Evolutionary conservation across 2,888 invertebrate species (phyloP), one percentile per base, ranked within the genome.

Genomic region (Callosobruchus maculatus): DNA sequence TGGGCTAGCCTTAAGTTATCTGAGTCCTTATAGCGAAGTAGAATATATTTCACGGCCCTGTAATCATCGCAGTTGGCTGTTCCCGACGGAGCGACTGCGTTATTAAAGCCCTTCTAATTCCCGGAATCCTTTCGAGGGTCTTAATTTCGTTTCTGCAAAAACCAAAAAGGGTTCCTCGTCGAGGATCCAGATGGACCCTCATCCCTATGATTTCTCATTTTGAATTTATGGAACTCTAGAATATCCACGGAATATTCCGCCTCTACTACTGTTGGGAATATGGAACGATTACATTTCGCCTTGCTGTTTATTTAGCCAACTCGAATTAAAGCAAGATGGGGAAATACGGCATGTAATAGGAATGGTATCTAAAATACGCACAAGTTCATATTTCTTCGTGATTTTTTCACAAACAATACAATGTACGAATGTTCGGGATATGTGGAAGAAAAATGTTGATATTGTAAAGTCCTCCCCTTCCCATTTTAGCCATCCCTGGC

Each of bases 141-240:
- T 71, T 70, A 71, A 74, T 74, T 70, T 70, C 71, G 70, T 26
- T 71, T 71, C 66, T 21, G 74, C 68, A 74, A 74, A 74, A 74
- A 74, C 71, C 74, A 74, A 71, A 74, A 70, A 71, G 74, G 49
- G 49, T 49, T 18, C 3, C 49, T 49, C 18, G 49, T 18, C 49
- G 49, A 7, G 49, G 13, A 18, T 49, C 7, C 26, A 26, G 26
- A 26, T 26, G 13, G 49, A 49, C 49, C 13, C 70, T 31, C 30
- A 49, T 13, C 70, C 72, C 70, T 1, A 21, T 49, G 20, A 26
- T 70, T 31, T 67, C 67, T 49, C 22, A 70, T 13, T 7, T 49
- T 18, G 49, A 49, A 49, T 49, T 49, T 49, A 13, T 13, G 49
- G 13, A 49, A 18, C 18, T 7, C n/a, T n/a, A n/a, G n/a, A n/a